Base-by-base conservation (phyloP, 1,140 invertebrate species). In the Drosophila serrata region DNA sequence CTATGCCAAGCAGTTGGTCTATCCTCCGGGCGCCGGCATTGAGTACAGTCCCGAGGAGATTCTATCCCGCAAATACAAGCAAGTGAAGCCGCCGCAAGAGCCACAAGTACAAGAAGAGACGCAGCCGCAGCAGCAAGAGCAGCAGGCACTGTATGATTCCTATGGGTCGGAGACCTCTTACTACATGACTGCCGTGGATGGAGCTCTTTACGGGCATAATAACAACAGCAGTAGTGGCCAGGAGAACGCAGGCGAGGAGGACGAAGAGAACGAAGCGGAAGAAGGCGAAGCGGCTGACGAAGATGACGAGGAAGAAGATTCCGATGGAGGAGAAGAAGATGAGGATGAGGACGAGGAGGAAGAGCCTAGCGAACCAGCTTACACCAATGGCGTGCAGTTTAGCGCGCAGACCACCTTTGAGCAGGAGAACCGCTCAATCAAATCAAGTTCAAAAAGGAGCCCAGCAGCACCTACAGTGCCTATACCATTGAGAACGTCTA, bases 11-110 rank as follows among this genome's bases (percentile, higher is more conserved):
- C 74, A 86, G 19, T 22, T 81, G 48, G 92, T 93, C 0, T 93
- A 93, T 67, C 90, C 92, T 4, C 59, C 65, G 0, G 88, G 82
- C 13, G 72, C 69, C 1, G 78, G 79, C 17, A 57, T 91, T 7
- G 92, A 93, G 63, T 93, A 88, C 51, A 93, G 92, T 68, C 90
- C 90, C 7, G 92, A 93, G 48, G 92, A 93, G 61, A 60, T 93
- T 7, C 37, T 80, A 17, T 78, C 88, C 2, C 79, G 88, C 48
- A 86, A 81, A 22, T 92, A 70, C 55, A 72, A 70, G 24, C 57
- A 64, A 22, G 13, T 69, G 40, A 70, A 76, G 17, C 40, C 13
- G 43, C 33, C 42, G 33, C 37, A 56, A 46, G 73, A 82, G 39
- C 56, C 57, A 8, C 58, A 75, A 31, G 42, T 58, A 13, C 49